Conservation (phyloP, 2,888 invertebrate species). For the Drosophila niveifrons region DNA sequence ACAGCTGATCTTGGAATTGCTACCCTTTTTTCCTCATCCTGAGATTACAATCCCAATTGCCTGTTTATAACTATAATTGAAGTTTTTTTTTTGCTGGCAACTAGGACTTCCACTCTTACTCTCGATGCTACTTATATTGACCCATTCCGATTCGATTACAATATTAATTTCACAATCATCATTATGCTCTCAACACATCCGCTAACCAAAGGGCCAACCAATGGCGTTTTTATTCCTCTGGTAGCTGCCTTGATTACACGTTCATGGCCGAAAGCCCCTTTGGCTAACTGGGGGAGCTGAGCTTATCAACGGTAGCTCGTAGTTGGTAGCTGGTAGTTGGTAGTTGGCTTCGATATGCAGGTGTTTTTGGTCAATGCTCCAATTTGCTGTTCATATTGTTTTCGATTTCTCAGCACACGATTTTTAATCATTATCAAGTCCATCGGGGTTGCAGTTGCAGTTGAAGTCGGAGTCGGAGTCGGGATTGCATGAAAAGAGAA, state of each 20-base stretch:
- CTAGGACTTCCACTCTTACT: conserved; percentile 3
- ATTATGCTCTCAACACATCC: conserved; percentile 42
- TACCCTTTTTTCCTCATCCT: not conserved
- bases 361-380: conserved; percentile 75
- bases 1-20: not conserved
- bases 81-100: not conserved
- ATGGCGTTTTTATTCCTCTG: conserved; percentile 17
- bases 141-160: conserved; percentile 29
- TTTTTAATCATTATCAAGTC: conserved; percentile 73
- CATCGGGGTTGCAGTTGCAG: conserved; percentile 15
- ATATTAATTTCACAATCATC: conserved; percentile 73
- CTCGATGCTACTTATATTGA: conserved; percentile 8
- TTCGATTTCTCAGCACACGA: conserved; percentile 69
- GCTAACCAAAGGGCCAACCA: conserved; percentile 9
- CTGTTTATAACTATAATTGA: conserved; percentile 12
- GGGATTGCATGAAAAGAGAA: conserved; percentile 29
- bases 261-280: conserved; percentile 30
- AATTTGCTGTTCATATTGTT: conserved; percentile 74
- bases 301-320: conserved; percentile 62
- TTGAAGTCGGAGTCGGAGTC: not conserved
- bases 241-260: conserved; percentile 54
- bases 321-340: conserved; percentile 8
- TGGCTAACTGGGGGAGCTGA: conserved; percentile 43
- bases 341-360: conserved; percentile 45
- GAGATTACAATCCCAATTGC: conserved; percentile 1